Base-by-base conservation (phyloP, 2,888 invertebrate species). In the Romanomermis culicivorax region DNA sequence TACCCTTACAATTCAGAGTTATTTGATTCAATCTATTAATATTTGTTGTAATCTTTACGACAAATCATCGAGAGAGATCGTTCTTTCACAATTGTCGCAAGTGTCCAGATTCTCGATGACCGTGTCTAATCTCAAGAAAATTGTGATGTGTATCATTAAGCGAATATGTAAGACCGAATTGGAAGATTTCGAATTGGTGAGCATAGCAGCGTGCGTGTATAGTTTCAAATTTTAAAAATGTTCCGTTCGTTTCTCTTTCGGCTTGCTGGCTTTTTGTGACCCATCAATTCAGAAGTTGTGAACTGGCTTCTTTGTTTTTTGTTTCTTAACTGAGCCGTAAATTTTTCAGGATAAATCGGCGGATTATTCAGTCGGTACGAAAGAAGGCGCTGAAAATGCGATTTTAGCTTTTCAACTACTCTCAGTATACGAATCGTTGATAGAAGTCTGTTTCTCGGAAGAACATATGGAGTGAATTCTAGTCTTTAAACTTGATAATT, bases 311-410 rank as follows among this genome's bases (percentile, higher is more conserved):
- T 23, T 45, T 27, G 26, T 14, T 27, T 4, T 27, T 49, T 25
- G 11, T 27, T 4, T 49, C 50, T 14, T 49, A 29, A 49, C 27
- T 49, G 4, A 27, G 20, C 27, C 14, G 4, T 4, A 49, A n/a
- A 7, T 25, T 29, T 27, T 49, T 27, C 11, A 49, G 50, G 50
- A 49, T 20, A 49, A 49, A 49, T 27, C 50, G 27, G 29, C 50
- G 11, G 50, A 49, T 27, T 49, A 27, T 23, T 49, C 50, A 27
- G 7, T 11, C 45, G 45, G 23, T 25, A 27, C 50, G 3, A 29
- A 11, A 7, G 29, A 7, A 11, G 50, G 50, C 20, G 29, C 11
- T 25, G 27, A 49, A 27, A 49, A 49, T 20, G 26, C 29, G 11
- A 4, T 27, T 17, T 49, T 49, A 27, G 50, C 50, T 27, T 27